phyloP scores from a whole-genome alignment of 2,797 vertebrate genomes.

The Macropodus opercularis region DNA sequence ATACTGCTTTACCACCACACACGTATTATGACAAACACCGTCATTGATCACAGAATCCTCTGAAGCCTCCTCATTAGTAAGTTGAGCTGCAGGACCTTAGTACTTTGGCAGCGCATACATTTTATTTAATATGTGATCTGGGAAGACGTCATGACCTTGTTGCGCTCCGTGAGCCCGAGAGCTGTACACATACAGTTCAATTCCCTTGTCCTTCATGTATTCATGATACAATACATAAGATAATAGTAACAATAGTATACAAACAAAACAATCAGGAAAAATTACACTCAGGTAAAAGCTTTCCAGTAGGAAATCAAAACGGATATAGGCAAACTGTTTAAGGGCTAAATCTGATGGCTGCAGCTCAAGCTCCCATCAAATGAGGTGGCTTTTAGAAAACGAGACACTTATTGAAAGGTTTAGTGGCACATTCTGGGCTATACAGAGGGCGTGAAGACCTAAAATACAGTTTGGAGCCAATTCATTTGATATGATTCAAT shows the following conservation, averaged over 20 bases:
- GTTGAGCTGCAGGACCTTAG: constrained; percentile 5
- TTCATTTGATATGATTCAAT: constrained; percentile 1
- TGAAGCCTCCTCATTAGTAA: constrained; percentile 17
- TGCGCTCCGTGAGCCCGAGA: background rate
- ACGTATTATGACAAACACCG: constrained; percentile 24
- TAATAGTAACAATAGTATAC: background rate
- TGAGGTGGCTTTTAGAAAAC: background rate
- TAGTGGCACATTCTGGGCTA: background rate
- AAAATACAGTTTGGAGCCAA: background rate
- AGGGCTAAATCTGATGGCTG: background rate
- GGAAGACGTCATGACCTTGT: background rate
- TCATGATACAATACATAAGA: too few relatives aligned
- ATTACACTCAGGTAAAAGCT: background rate
- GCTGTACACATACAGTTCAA: background rate
- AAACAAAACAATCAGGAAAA: background rate
- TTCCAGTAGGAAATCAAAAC: background rate
- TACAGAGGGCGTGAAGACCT: background rate
- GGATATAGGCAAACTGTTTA: background rate
- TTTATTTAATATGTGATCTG: constrained; percentile 2
- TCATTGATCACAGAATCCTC: constrained; percentile 31
- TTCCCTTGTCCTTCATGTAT: background rate
- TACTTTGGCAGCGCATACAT: constrained; percentile 18
- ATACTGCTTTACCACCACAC: background rate
- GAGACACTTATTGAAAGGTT: background rate
- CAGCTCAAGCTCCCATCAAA: background rate